Conservation (phyloP, 1,140 invertebrate genomes). For the Babylonia areolata region DNA sequence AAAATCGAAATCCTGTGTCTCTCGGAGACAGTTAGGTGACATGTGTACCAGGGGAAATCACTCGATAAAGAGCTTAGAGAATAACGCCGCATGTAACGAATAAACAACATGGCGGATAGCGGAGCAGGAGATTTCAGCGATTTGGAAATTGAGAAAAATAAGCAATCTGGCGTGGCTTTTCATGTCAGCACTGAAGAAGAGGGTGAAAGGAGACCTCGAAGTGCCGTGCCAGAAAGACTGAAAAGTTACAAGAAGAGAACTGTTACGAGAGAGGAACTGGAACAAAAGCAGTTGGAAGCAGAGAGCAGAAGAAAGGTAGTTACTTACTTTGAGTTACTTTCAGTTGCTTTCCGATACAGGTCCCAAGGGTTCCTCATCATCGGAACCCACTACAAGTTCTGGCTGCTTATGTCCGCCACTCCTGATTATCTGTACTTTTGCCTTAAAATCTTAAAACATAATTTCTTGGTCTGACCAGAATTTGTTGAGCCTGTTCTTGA, state of each 20-base stretch:
- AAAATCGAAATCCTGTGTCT: no score
- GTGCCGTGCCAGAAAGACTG: slow-evolving; percentile 16
- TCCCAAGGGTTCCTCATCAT: no score
- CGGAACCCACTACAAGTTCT: no score
- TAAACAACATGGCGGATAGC: background rate
- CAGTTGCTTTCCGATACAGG: no score
- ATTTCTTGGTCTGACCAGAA: no score
- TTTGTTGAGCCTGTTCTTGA: no score
- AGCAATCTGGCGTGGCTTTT: slow-evolving; percentile 1
- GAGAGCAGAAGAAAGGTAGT: slow-evolving; percentile 50
- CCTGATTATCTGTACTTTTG: no score
- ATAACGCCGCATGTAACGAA: background rate
- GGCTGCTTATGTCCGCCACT: no score
- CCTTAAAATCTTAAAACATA: no score
- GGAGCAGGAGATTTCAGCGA: slow-evolving; percentile 51
- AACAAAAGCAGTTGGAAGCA: slow-evolving; percentile 45
- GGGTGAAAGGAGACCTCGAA: background rate
- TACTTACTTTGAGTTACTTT: no score
- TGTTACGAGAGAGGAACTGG: slow-evolving; percentile 39
- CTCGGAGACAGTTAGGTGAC: no score
- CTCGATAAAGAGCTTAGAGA: background rate
- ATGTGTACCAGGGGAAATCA: background rate
- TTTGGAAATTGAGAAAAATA: slow-evolving; percentile 36
- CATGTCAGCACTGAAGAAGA: background rate
- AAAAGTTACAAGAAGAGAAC: slow-evolving; percentile 29